These are phyloP conservation scores for Channa argus DNA, from an alignment of 2,113 vertebrate genomes.

Conservation along the genomic window DNA sequence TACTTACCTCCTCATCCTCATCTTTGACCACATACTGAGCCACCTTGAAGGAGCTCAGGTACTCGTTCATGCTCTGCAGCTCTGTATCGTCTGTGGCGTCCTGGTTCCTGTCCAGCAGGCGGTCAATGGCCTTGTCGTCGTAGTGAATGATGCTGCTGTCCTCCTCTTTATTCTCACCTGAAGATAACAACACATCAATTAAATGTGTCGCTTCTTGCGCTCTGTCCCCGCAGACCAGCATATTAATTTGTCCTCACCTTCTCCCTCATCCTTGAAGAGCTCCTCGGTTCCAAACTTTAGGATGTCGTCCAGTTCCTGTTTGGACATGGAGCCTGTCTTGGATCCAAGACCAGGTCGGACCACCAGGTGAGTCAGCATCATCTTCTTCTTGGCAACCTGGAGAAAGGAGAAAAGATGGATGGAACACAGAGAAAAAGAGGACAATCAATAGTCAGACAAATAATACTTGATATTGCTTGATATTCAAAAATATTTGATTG, in stretches of 20 bases:
- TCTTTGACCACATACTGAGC: constrained; percentile 98
- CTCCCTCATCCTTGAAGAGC: constrained; percentile 92
- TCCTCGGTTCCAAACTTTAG: constrained; percentile 97
- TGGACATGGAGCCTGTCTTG: constrained; percentile 98
- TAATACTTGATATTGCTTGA: no score
- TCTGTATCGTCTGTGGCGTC: constrained; percentile 95
- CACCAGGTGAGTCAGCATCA: constrained; percentile 98
- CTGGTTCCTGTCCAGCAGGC: constrained; percentile 94
- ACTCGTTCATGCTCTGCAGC: constrained; percentile 98
- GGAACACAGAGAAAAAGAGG: background rate
- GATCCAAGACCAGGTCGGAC: constrained; percentile 95
- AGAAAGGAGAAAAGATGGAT: background rate
- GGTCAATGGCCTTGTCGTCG: constrained; percentile 95
- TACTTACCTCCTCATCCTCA: constrained; percentile 91
- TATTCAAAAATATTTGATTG: no score
- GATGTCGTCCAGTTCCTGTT: constrained; percentile 97
- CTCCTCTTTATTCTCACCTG: constrained; percentile 94
- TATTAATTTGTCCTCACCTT: constrained; percentile 46
- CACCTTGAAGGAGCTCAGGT: constrained; percentile 98
- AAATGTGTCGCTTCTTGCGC: background rate
- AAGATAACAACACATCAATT: background rate
- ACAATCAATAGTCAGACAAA: no score
- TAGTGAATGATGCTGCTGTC: constrained; percentile 98
- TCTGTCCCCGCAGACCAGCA: background rate
- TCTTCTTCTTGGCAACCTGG: constrained; percentile 97